These are phyloP conservation scores for Eubucco bourcierii DNA, from an alignment of 2,113 vertebrate genomes.

Conservation along the genomic window DNA sequence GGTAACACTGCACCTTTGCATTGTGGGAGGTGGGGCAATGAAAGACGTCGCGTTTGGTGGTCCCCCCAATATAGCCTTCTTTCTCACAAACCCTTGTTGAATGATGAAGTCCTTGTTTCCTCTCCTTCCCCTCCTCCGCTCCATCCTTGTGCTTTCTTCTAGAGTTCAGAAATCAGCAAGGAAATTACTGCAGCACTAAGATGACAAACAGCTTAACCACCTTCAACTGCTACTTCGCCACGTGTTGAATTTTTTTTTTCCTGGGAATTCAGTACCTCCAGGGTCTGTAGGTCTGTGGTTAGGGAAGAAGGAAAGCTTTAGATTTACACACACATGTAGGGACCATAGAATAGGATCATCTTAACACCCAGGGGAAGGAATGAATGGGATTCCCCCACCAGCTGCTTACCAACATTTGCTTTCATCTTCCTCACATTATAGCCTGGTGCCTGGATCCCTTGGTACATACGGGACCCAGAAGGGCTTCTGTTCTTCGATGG, in stretches of 20 bases:
- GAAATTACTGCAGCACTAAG: slow-evolving; percentile 61
- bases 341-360: neutral
- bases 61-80: slow-evolving; percentile 73
- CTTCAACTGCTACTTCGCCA: slow-evolving; percentile 80
- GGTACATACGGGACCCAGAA: neutral
- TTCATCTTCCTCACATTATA: neutral
- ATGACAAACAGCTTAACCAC: slow-evolving; percentile 81
- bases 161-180: slow-evolving; percentile 69
- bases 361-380: neutral
- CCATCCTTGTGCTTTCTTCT: slow-evolving; percentile 32
- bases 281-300: neutral
- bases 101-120: slow-evolving; percentile 64
- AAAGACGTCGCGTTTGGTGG: slow-evolving; percentile 86
- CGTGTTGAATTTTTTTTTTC: slow-evolving; percentile 74
- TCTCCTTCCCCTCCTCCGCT: slow-evolving; percentile 53
- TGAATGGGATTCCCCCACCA: neutral
- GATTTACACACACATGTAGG: neutral
- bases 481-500: neutral
- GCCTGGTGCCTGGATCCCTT: neutral
- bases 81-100: slow-evolving; percentile 77
- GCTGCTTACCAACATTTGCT: neutral
- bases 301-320: neutral
- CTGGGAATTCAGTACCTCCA: neutral
- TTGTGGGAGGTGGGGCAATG: slow-evolving; percentile 80
- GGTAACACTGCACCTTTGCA: slow-evolving; percentile 83